These are phyloP conservation scores for Limosa lapponica DNA, from an alignment of 2,797 vertebrate genomes.

Conservation along the genomic window DNA sequence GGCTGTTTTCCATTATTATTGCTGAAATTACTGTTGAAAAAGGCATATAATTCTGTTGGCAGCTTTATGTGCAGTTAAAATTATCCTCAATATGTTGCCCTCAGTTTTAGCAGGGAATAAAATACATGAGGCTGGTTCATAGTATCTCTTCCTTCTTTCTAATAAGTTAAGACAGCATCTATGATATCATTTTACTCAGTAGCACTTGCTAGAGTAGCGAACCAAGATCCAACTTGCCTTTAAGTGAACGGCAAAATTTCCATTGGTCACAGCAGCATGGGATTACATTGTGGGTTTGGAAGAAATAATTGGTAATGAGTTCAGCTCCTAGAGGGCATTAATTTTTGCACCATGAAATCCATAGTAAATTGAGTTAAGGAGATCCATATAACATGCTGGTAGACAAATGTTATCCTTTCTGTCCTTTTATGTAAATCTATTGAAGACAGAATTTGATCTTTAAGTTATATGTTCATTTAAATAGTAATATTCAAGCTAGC, in stretches of 20 bases:
- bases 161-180: neutral
- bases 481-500: neutral
- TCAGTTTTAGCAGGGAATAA: neutral
- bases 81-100: neutral
- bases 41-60: neutral
- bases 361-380: slow-evolving; percentile 21
- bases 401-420: slow-evolving; percentile 50
- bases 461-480: slow-evolving; percentile 32
- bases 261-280: neutral
- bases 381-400: slow-evolving; percentile 11
- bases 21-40: neutral
- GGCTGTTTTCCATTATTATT: neutral
- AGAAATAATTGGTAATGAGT: slow-evolving; percentile 26
- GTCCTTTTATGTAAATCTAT: slow-evolving; percentile 38
- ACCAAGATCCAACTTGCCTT: neutral
- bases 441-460: slow-evolving; percentile 53
- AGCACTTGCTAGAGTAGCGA: neutral
- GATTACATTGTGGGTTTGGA: neutral
- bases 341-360: slow-evolving; percentile 32
- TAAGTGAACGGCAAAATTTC: neutral
- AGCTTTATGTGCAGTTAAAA: neutral
- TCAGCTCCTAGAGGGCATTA: neutral
- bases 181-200: neutral
- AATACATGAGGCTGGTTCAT: neutral
- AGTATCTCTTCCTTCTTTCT: neutral